Evolutionary conservation across 2,888 invertebrate species (phyloP).

Genomic region (Glomeris marginata): DNA sequence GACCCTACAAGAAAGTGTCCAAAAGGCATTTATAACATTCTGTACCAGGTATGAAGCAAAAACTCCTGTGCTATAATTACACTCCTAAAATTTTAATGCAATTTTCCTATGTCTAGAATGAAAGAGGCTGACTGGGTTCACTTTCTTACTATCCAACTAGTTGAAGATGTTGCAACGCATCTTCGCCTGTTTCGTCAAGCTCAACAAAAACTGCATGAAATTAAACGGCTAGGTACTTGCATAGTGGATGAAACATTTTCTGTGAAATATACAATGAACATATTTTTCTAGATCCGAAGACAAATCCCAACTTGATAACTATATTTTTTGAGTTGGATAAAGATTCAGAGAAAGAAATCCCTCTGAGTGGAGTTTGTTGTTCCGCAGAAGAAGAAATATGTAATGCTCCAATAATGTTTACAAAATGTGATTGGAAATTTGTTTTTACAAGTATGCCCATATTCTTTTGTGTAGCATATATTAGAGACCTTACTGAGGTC

Average conservation of each 20-base stretch:
- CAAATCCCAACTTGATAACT: constrained; percentile 41
- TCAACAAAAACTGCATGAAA: constrained; percentile 26
- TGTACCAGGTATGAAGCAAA: constrained; percentile 44
- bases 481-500: constrained; percentile 65
- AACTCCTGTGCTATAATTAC: constrained; percentile 1
- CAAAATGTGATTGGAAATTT: too few relatives aligned
- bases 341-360: constrained; percentile 64
- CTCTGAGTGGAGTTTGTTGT: constrained; percentile 63
- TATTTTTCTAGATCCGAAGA: constrained; percentile 9
- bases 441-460: too few relatives aligned
- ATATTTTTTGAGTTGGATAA: constrained; percentile 80
- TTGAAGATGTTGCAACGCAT: constrained; percentile 82
- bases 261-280: too few relatives aligned
- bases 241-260: not conserved
- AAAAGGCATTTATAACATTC: constrained; percentile 52
- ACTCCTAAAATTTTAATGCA: constrained; percentile 1
- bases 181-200: constrained; percentile 72
- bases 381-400: constrained; percentile 42
- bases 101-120: constrained; percentile 30
- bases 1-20: constrained; percentile 50
- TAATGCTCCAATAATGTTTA: constrained; percentile 22
- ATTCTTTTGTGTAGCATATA: constrained; percentile 53
- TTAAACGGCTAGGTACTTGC: constrained; percentile 34
- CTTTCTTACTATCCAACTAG: constrained; percentile 66
- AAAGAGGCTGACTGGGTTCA: constrained; percentile 85